Conservation (phyloP, 2,888 invertebrate genomes). For the Bursaphelenchus okinawaensis region DNA sequence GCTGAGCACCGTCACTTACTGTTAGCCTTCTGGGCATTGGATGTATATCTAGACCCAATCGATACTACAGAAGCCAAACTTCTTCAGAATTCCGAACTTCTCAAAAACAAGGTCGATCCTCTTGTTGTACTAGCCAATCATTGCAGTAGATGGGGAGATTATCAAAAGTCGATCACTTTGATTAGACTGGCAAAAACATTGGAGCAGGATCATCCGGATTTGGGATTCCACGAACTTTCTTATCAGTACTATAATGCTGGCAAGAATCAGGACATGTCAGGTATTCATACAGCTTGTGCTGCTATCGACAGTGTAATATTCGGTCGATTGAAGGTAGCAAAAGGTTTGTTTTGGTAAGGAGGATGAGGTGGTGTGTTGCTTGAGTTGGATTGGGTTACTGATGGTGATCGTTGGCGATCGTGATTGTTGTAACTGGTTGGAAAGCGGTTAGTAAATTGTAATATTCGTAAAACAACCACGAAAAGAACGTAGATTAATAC, state of each 20-base stretch:
- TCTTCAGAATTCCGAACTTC: not conserved
- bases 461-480: no score
- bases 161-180: not conserved
- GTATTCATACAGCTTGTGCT: not conserved
- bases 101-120: conserved; percentile 1
- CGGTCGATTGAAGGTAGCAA: no score
- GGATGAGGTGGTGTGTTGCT: no score
- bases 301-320: no score
- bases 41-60: not conserved
- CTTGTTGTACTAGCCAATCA: conserved; percentile 3
- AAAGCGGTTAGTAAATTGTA: no score
- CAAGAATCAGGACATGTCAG: not conserved
- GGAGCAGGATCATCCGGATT: not conserved
- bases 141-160: not conserved
- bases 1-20: not conserved
- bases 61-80: not conserved
- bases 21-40: not conserved
- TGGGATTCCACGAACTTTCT: not conserved
- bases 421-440: no score
- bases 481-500: no score
- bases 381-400: no score
- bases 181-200: not conserved
- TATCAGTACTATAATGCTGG: not conserved
- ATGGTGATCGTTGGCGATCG: no score
- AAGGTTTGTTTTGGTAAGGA: no score